phyloP scores from a whole-genome alignment of 2,113 vertebrate species.

The Taxidea taxus region DNA sequence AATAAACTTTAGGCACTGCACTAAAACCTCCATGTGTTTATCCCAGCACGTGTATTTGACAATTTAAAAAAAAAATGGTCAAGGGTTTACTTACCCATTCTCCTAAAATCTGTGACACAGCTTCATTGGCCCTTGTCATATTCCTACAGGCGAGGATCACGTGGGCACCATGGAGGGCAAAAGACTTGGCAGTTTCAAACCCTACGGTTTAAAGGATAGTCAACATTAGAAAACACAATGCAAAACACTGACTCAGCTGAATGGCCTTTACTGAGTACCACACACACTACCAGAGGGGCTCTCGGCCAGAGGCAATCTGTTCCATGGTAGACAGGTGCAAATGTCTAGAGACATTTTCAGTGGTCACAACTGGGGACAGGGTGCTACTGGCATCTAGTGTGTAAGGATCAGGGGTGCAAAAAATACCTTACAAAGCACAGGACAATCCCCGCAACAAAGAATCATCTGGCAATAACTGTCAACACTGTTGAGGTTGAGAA shows the following conservation, averaged over 20 bases:
- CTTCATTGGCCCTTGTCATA: conserved; percentile 85
- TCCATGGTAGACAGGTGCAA: neutral
- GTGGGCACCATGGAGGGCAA: conserved; percentile 94
- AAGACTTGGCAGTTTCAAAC: conserved; percentile 95
- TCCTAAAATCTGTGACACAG: conserved; percentile 85
- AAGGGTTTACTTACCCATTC: conserved; percentile 93
- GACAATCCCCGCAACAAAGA: neutral
- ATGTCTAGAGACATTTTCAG: neutral
- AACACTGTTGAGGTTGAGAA: fast-evolving
- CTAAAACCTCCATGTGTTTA: conserved; percentile 22
- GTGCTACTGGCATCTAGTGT: neutral
- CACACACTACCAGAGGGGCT: fast-evolving
- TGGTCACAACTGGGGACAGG: neutral
- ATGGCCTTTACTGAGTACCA: neutral
- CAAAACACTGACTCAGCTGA: fast-evolving
- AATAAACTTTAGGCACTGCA: conserved; percentile 16
- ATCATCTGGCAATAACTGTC: neutral
- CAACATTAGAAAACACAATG: conserved; percentile 69
- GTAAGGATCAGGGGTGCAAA: neutral
- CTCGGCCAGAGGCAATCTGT: neutral
- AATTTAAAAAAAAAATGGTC: neutral
- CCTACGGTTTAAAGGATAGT: conserved; percentile 83
- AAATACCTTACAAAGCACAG: neutral
- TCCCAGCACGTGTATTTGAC: neutral
- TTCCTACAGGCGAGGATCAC: conserved; percentile 96